phyloP scores from a whole-genome alignment of 2,888 invertebrate genomes.

The Epistrophe grossulariae region DNA sequence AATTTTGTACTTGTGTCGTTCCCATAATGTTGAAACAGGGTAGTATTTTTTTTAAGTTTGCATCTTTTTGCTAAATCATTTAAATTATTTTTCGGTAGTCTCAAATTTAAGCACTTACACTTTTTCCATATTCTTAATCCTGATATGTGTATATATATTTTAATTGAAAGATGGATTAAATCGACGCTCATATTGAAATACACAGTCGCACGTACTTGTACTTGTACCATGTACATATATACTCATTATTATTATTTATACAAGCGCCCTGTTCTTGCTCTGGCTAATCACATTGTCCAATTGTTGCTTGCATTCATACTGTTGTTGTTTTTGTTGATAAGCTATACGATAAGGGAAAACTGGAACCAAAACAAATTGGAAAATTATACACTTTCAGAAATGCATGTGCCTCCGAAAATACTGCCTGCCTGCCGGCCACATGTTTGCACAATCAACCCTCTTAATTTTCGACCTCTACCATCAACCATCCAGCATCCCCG shows the following conservation, averaged over 20 bases:
- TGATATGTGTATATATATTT: background rate
- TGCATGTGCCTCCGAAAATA: background rate
- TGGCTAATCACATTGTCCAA: constrained; percentile 22
- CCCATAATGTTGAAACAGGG: too few species aligned
- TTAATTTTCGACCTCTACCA: background rate
- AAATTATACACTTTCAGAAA: constrained; percentile 5
- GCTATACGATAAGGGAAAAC: constrained; percentile 11
- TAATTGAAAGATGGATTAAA: background rate
- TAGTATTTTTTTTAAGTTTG: too few species aligned
- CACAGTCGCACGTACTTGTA: background rate
- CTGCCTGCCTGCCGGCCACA: constrained; percentile 4
- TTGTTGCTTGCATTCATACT: background rate
- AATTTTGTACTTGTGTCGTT: too few species aligned
- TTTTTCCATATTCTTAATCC: background rate
- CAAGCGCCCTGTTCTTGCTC: background rate
- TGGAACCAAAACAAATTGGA: constrained; percentile 13
- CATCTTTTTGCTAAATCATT: background rate
- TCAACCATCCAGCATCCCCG: constrained; percentile 18
- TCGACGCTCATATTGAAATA: background rate
- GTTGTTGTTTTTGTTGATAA: constrained; percentile 7
- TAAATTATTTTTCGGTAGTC: background rate
- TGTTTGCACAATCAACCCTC: constrained; percentile 14
- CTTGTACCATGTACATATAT: too few species aligned
- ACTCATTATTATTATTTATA: constrained; percentile 9
- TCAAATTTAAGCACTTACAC: background rate